Percentiles rank a stretch among this genome's conserved stretches.
These are phyloP conservation scores for Andrena fulva DNA, from an alignment of 2,888 invertebrate genomes.

Conservation along the genomic window DNA sequence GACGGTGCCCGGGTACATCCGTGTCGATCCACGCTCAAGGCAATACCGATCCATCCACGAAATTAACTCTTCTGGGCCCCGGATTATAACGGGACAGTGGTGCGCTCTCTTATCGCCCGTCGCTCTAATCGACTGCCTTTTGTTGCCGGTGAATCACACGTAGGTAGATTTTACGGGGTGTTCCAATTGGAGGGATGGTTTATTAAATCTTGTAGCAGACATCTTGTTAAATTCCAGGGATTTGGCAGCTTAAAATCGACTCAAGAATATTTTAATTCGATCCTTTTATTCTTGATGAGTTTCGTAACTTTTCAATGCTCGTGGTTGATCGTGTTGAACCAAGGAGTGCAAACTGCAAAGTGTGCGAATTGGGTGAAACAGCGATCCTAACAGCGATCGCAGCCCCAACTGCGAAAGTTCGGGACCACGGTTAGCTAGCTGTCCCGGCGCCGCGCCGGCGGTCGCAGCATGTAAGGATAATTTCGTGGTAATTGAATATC, in stretches of 20 bases:
- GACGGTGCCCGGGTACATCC: constrained; percentile 36
- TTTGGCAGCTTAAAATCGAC: too few relatives aligned
- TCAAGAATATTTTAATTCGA: too few relatives aligned
- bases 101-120: neutral
- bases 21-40: constrained; percentile 41
- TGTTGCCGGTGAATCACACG: neutral
- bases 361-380: neutral
- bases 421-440: constrained; percentile 17
- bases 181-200: neutral
- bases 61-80: neutral
- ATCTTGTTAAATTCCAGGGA: too few relatives aligned
- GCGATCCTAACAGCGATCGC: constrained; percentile 1
- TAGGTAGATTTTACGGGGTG: neutral
- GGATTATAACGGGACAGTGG: neutral
- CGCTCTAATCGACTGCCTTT: neutral
- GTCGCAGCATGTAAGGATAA: constrained; percentile 44
- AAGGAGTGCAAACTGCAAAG: too few relatives aligned
- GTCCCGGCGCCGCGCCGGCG: too few relatives aligned
- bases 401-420: constrained; percentile 6
- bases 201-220: too few relatives aligned
- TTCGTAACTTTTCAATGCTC: too few relatives aligned
- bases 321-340: too few relatives aligned
- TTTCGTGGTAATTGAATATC: constrained; percentile 55
- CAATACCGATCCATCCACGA: constrained; percentile 1
- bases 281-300: too few relatives aligned